phyloP scores from a whole-genome alignment of 2,797 vertebrate species.

The Geotrypetes seraphini region DNA sequence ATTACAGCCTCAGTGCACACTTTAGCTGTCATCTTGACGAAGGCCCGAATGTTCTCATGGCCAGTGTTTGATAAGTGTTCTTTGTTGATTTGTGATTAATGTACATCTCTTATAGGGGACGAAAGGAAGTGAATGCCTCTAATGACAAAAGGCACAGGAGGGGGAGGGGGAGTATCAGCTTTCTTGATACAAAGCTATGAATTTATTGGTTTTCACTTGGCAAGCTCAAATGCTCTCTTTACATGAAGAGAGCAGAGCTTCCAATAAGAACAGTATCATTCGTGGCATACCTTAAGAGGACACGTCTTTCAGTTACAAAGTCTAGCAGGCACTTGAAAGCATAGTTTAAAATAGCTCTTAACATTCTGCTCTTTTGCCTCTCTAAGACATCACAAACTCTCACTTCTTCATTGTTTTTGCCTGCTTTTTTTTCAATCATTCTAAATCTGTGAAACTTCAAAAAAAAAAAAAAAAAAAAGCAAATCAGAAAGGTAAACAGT shows the following conservation, averaged over 20 bases:
- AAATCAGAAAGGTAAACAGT: neutral
- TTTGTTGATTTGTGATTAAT: constrained; percentile 77
- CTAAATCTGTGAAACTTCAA: constrained; percentile 21
- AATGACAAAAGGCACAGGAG: constrained; percentile 68
- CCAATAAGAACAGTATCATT: constrained; percentile 40
- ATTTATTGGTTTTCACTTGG: constrained; percentile 72
- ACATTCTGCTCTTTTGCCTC: constrained; percentile 33
- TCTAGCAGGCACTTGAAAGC: constrained; percentile 31
- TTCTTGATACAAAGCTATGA: constrained; percentile 56
- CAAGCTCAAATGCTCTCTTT: constrained; percentile 60
- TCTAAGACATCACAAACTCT: constrained; percentile 14
- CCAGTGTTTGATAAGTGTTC: constrained; percentile 66
- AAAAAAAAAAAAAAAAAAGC: too few relatives aligned
- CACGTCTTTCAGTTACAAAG: constrained; percentile 44
- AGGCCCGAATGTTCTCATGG: constrained; percentile 66
- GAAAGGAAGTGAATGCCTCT: constrained; percentile 52
- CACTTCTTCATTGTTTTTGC: constrained; percentile 16
- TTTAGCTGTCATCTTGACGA: constrained; percentile 67
- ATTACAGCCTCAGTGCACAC: constrained; percentile 65
- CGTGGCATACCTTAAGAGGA: constrained; percentile 18
- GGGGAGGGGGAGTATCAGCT: constrained; percentile 65
- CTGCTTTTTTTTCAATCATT: constrained; percentile 18
- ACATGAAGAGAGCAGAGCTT: constrained; percentile 18
- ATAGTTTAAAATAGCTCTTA: constrained; percentile 28
- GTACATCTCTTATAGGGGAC: constrained; percentile 58